phyloP scores from a whole-genome alignment of 2,113 vertebrate species.

The Clarias batrachus region DNA sequence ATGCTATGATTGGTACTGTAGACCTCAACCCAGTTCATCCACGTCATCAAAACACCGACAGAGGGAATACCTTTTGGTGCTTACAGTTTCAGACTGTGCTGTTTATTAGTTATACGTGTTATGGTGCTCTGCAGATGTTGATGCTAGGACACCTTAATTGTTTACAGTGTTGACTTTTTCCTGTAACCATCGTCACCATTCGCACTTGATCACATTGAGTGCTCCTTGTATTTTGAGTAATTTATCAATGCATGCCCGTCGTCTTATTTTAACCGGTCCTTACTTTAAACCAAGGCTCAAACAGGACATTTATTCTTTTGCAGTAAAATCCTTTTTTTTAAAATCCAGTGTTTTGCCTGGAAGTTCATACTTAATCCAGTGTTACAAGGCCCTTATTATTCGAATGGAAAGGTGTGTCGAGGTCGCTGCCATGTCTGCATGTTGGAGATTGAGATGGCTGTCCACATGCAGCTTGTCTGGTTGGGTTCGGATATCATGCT shows the following conservation, averaged over 20 bases:
- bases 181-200: neutral
- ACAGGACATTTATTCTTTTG: neutral
- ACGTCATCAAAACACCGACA: neutral
- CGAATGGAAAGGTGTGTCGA: constrained; percentile 12
- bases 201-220: neutral
- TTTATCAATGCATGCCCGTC: neutral
- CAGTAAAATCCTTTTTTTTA: neutral
- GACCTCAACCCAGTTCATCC: neutral
- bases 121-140: neutral
- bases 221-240: neutral
- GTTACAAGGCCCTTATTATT: neutral
- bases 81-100: neutral
- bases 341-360: neutral
- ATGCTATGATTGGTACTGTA: neutral
- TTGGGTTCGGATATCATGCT: neutral
- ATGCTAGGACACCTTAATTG: neutral
- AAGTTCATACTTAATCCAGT: neutral
- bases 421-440: neutral
- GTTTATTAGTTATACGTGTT: too few relatives aligned
- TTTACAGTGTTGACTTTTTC: neutral
- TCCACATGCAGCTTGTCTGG: constrained; percentile 5
- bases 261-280: neutral
- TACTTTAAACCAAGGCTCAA: neutral
- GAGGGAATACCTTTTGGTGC: neutral
- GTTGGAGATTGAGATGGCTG: neutral